These are phyloP conservation scores for Caenorhabditis sp. DNA, from an alignment of 2,888 invertebrate species.

Conservation along the genomic window DNA sequence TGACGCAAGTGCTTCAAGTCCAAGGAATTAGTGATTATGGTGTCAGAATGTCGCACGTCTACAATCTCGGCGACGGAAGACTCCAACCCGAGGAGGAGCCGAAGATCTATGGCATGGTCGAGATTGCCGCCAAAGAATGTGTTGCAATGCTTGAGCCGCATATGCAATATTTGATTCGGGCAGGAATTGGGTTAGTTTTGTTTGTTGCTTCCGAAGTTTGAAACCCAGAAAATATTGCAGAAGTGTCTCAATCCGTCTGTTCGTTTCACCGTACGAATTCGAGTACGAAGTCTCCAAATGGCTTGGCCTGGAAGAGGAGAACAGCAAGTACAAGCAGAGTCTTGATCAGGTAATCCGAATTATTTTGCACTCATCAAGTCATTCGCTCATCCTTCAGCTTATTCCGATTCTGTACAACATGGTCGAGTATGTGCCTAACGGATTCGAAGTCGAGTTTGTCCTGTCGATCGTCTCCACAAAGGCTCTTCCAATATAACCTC, in stretches of 20 bases:
- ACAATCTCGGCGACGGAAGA: conserved; percentile 67
- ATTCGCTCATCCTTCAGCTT: conserved; percentile 63
- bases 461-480: conserved; percentile 74
- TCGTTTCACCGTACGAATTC: conserved; percentile 66
- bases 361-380: no score
- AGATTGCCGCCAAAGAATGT: conserved; percentile 73
- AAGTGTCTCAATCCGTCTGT: conserved; percentile 68
- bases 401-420: conserved; percentile 76
- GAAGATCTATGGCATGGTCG: conserved; percentile 71
- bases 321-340: conserved; percentile 69
- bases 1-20: conserved; percentile 64
- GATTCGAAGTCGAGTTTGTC: conserved; percentile 78
- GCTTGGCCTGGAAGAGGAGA: conserved; percentile 76
- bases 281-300: conserved; percentile 75
- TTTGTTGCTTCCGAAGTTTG: no score
- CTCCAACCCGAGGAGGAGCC: conserved; percentile 72
- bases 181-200: conserved; percentile 71
- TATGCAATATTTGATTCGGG: conserved; percentile 67
- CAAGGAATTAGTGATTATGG: conserved; percentile 59
- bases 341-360: conserved; percentile 80
- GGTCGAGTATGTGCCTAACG: conserved; percentile 70
- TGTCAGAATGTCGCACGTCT: conserved; percentile 73
- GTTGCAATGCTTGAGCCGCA: conserved; percentile 71
- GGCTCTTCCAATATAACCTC: conserved; percentile 34
- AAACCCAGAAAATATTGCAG: no score